Conservation (phyloP, 2,888 invertebrate genomes). For the Rhabditoides inermis region DNA sequence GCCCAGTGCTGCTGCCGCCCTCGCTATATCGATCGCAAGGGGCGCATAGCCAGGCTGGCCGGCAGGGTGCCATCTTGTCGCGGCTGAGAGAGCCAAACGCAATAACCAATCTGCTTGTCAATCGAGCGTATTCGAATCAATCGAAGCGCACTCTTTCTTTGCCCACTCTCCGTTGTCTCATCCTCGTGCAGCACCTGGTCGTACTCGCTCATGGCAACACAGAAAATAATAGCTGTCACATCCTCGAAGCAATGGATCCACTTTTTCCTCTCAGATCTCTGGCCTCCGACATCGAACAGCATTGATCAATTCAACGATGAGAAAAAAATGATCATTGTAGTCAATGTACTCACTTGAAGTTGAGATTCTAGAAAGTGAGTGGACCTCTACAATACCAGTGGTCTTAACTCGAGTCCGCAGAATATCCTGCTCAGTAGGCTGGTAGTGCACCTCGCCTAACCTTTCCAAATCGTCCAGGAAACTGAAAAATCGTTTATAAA, state of each 20-base stretch:
- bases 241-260: constrained; percentile 99
- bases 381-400: constrained; percentile 99
- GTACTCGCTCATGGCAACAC: constrained; percentile 99
- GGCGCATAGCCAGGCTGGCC: too few relatives aligned
- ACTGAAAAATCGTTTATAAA: constrained; percentile 60
- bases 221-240: constrained; percentile 93
- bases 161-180: constrained; percentile 85
- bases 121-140: too few relatives aligned
- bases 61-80: too few relatives aligned
- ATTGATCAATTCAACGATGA: too few relatives aligned
- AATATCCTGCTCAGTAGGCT: constrained; percentile 99
- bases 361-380: constrained; percentile 99
- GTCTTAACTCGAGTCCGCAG: constrained; percentile 98
- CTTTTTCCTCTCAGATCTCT: constrained; percentile 68
- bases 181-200: constrained; percentile 99
- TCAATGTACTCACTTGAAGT: constrained; percentile 76
- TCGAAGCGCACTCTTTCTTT: too few relatives aligned
- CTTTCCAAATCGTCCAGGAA: constrained; percentile 98
- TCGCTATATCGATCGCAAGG: too few relatives aligned
- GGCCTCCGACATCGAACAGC: constrained; percentile 99
- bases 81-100: too few relatives aligned
- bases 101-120: too few relatives aligned
- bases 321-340: constrained; percentile 1
- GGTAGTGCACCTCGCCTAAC: constrained; percentile 95
- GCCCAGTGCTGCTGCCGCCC: too few relatives aligned